Evolutionary conservation across 2,888 invertebrate species (phyloP), one percentile per base, ranked within the genome.

Genomic region (Heteromyza rotundicornis): DNA sequence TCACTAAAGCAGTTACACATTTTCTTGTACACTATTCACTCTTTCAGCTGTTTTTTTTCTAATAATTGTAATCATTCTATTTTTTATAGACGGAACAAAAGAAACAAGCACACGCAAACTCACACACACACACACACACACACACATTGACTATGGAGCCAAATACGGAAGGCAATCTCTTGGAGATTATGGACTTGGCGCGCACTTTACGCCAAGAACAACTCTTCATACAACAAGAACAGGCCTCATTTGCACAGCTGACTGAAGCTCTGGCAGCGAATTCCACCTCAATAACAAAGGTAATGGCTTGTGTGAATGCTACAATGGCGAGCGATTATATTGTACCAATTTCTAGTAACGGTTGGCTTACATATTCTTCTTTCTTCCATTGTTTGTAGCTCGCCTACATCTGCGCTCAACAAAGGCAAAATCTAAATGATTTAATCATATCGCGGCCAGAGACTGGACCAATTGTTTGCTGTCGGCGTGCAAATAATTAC

Each of bases 381-480:
- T n/a, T n/a, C n/a, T n/a, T n/a, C n/a, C n/a, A n/a, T 55, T 64
- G 62, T 70, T 73, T 44, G 57, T 90, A 92, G 82, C 87, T 90
- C 63, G 91, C 95, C 35, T 97, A 96, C 94, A 88, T 95, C 64
- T 92, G 92, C 65, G 89, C 92, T 2, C 93, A 94, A 82, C 95
- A 96, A 83, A 87, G 92, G 68, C 88, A 92, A 68, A 92, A 92
- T 80, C 85, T 94, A 23, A 90, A 92, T 68, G 88, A 89, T 72
- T 84, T 95, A 72, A 89, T 93, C 66, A 86, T 91, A 44, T 88
- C 92, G 52, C 86, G 90, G 68, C 88, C 90, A 56, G 92, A 93
- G 74, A 87, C 89, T 55, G 90, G 92, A 22, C 91, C 94, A 1
- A 87, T 91, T 19, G 86, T 88, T 22, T 93, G 92, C 72, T 93